phyloP scores from a whole-genome alignment of 2,113 vertebrate species.

The Plotosus lineatus region DNA sequence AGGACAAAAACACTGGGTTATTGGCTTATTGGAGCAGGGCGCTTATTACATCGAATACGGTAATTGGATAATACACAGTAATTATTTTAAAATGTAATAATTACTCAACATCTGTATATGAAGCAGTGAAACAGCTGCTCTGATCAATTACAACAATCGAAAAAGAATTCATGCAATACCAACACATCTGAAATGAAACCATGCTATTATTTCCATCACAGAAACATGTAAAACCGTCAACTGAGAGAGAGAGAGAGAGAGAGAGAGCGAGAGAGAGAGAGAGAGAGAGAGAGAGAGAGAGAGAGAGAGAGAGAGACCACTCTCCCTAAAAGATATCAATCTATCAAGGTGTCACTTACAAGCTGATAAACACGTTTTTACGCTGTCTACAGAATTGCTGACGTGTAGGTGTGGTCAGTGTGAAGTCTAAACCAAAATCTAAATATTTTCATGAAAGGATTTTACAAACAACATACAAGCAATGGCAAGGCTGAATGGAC shows the following conservation, averaged over 20 bases:
- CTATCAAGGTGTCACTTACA: slow-evolving; percentile 52
- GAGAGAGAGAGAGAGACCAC: slow-evolving; percentile 10
- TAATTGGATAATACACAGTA: not conserved
- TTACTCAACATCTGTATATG: not conserved
- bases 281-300: slow-evolving; percentile 13
- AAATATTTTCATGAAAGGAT: slow-evolving; percentile 59
- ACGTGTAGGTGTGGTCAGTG: slow-evolving; percentile 55
- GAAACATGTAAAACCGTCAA: not conserved
- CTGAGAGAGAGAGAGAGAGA: not conserved
- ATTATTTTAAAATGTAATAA: not conserved
- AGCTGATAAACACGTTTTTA: slow-evolving; percentile 65
- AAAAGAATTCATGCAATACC: not conserved
- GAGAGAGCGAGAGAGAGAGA: not conserved
- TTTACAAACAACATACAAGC: slow-evolving; percentile 51
- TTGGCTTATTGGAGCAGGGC: too few species aligned
- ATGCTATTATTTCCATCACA: not conserved
- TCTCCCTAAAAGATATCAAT: slow-evolving; percentile 51
- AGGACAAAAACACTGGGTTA: too few species aligned
- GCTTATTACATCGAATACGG: too few species aligned
- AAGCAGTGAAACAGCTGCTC: slow-evolving; percentile 1
- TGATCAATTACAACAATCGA: not conserved
- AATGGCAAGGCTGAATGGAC: slow-evolving; percentile 1
- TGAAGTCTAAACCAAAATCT: slow-evolving; percentile 52
- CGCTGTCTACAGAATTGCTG: slow-evolving; percentile 59
- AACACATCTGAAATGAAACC: not conserved